Conservation (phyloP, 2,888 invertebrate species). For the Pyrgus malvae region DNA sequence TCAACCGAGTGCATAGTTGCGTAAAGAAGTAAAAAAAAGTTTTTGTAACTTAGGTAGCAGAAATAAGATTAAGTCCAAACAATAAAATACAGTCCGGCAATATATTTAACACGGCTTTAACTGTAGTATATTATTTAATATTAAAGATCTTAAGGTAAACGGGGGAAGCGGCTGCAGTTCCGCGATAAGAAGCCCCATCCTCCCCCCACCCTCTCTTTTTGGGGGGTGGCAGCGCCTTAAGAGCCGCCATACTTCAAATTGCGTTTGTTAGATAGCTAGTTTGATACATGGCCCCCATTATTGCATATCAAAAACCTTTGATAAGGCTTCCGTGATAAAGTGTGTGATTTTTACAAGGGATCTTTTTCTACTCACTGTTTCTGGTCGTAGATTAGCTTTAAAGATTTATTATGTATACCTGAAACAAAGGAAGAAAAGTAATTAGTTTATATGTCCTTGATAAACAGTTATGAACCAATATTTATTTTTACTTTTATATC, state of each 20-base stretch:
- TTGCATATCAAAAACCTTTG: conserved; percentile 74
- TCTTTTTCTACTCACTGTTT: conserved; percentile 45
- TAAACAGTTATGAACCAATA: no score
- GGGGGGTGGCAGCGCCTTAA: conserved; percentile 69
- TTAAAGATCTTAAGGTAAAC: conserved; percentile 81
- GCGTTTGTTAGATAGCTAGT: conserved; percentile 79
- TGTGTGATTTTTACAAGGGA: conserved; percentile 39
- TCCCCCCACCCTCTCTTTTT: conserved; percentile 52
- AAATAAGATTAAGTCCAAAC: conserved; percentile 30
- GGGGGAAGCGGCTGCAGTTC: conserved; percentile 77
- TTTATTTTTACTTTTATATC: no score
- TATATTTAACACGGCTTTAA: conserved; percentile 67
- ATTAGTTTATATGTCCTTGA: no score
- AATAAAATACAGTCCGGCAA: conserved; percentile 58
- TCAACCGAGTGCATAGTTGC: no score
- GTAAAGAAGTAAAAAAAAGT: no score
- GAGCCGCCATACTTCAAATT: conserved; percentile 79
- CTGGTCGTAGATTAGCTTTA: neutral
- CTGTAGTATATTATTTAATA: conserved; percentile 79
- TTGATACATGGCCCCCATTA: conserved; percentile 78
- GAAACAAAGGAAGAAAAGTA: conserved; percentile 42
- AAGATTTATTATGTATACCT: conserved; percentile 42
- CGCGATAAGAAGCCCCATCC: conserved; percentile 71
- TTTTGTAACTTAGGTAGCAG: no score
- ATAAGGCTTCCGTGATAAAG: conserved; percentile 63